Evolutionary conservation across 2,113 vertebrate genomes (phyloP), one percentile per base, ranked within the genome.

Genomic region (Amazona guildingii): DNA sequence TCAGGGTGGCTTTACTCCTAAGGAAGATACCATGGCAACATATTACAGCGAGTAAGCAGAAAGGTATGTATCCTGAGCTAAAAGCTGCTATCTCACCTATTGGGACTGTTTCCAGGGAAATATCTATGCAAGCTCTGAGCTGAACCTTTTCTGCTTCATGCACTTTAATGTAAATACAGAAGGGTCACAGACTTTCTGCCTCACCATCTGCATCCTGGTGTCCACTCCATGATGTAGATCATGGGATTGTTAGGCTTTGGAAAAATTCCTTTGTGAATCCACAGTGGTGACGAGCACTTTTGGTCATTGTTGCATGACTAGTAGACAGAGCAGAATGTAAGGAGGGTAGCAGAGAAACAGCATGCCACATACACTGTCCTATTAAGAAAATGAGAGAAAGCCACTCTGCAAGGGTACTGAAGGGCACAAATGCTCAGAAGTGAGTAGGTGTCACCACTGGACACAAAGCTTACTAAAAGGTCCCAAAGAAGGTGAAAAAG

Each of bases 381-480:
- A 12, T 1, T 25, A 11, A 57, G 27, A 87, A 76, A 70, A 63
- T 29, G 17, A 48, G 18, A 49, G 12, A 10, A n/a, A 70, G 48
- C 14, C 41, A 43, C 7, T 23, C 27, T 73, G 24, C 41, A 68
- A 86, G 24, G 10, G 31, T 48, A 37, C 12, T 20, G 41, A 63
- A 63, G 12, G 27, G 24, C 7, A 20, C 16, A 43, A 27, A 28
- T 8, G 10, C 29, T 69, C n/a, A 35, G 44, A 29, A 51, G 39
- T 5, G 7, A 70, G 39, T 51, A 61, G 14, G 29, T 12, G 24
- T 13, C 75, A 61, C 31, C 8, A 9, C 13, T 31, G 54, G 59
- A 29, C 20, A 4, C 0, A 0, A 18, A 59, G 11, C 33, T 88
- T 48, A 17, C 41, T 67, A 37, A 63, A 51, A 41, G 16, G 24